These are phyloP conservation scores for Anorthoa munda DNA, from an alignment of 2,888 invertebrate genomes.

Conservation along the genomic window DNA sequence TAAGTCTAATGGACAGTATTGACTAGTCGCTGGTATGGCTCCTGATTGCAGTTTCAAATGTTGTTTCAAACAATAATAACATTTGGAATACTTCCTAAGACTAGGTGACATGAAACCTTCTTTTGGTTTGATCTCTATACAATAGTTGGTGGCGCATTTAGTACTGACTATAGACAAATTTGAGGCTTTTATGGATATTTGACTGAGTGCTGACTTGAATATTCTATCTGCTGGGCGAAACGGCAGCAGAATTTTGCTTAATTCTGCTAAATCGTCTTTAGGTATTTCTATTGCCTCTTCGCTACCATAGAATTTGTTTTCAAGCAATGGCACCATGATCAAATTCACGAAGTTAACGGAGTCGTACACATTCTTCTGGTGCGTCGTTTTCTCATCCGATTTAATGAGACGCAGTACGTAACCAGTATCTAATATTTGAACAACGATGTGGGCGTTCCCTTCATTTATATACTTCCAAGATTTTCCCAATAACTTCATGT, in stretches of 20 bases:
- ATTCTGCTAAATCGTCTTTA: constrained; percentile 73
- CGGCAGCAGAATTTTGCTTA: constrained; percentile 75
- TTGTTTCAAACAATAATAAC: constrained; percentile 91
- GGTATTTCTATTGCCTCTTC: constrained; percentile 83
- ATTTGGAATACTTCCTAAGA: constrained; percentile 82
- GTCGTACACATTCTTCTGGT: constrained; percentile 64
- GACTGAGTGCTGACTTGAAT: constrained; percentile 83
- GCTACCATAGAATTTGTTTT: constrained; percentile 64
- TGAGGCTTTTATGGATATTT: constrained; percentile 85
- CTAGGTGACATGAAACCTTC: constrained; percentile 90
- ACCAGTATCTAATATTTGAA: constrained; percentile 85
- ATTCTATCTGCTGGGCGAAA: constrained; percentile 83
- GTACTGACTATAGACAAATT: constrained; percentile 82
- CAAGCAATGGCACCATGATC: constrained; percentile 81
- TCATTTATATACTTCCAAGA: constrained; percentile 90
- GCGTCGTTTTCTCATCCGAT: constrained; percentile 69
- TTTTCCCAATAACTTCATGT: constrained; percentile 78
- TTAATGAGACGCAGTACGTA: constrained; percentile 87
- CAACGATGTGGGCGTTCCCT: constrained; percentile 91
- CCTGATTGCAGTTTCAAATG: constrained; percentile 88
- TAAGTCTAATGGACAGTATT: constrained; percentile 94
- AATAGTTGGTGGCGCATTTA: constrained; percentile 81
- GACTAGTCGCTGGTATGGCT: constrained; percentile 88
- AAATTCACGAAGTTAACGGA: constrained; percentile 81
- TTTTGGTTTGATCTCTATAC: constrained; percentile 93